These are phyloP conservation scores for Rutilus rutilus DNA, from an alignment of 2,113 vertebrate species.

Conservation along the genomic window DNA sequence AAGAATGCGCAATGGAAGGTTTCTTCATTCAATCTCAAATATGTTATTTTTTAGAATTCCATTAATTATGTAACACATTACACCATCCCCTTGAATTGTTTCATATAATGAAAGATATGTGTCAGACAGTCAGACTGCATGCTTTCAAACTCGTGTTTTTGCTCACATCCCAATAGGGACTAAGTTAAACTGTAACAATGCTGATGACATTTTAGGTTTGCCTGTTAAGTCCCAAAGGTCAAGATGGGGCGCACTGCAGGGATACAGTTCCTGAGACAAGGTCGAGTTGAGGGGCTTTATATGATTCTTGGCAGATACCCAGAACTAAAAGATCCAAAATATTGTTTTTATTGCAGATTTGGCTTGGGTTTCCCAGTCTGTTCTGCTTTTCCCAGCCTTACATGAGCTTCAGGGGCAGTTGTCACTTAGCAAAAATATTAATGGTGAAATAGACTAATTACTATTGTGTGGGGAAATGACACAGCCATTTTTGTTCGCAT, in stretches of 20 bases:
- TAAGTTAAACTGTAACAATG: constrained; percentile 41
- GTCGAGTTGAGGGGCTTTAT: constrained; percentile 33
- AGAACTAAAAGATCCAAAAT: constrained; percentile 21
- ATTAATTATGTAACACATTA: background rate
- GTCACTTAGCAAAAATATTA: constrained; percentile 33
- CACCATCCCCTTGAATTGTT: background rate
- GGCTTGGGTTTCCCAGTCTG: constrained; percentile 12
- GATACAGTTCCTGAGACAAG: constrained; percentile 32
- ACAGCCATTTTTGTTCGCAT: background rate
- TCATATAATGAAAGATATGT: background rate
- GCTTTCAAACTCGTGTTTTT: background rate
- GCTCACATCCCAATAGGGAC: background rate
- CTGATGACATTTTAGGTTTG: constrained; percentile 38
- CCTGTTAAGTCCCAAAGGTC: constrained; percentile 20
- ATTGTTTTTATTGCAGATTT: constrained; percentile 20
- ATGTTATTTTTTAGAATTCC: background rate
- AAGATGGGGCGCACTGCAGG: constrained; percentile 18
- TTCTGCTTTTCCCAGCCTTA: constrained; percentile 24
- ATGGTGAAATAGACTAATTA: constrained; percentile 30
- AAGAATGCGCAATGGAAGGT: background rate
- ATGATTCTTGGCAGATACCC: constrained; percentile 47
- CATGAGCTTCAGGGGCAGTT: constrained; percentile 5
- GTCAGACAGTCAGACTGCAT: background rate
- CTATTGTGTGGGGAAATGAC: background rate
- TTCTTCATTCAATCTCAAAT: constrained; percentile 3